Percentiles rank a stretch among this genome's conserved stretches.
These are phyloP conservation scores for Riptortus pedestris DNA, from an alignment of 1,140 invertebrate genomes.

Conservation along the genomic window DNA sequence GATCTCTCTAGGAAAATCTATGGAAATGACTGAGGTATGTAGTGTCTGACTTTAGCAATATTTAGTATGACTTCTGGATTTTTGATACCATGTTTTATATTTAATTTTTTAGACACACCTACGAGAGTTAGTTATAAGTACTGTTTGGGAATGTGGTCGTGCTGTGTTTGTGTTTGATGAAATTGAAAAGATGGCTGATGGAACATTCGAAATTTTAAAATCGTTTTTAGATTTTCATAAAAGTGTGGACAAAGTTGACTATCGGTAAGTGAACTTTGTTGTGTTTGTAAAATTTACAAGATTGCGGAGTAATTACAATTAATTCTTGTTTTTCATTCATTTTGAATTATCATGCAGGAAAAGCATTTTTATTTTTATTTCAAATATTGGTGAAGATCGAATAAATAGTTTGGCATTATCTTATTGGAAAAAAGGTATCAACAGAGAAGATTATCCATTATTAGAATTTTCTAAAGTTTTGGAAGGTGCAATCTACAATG, in stretches of 20 bases:
- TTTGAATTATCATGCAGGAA: slow-evolving; percentile 38
- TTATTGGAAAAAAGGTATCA: background rate
- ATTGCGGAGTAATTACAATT: too few species aligned
- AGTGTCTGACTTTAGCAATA: slow-evolving; percentile 44
- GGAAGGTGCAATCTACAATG: too few species aligned
- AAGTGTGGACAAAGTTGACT: slow-evolving; percentile 48
- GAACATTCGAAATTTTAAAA: slow-evolving; percentile 71
- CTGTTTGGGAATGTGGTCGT: slow-evolving; percentile 46
- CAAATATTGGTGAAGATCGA: slow-evolving; percentile 7
- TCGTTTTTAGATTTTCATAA: slow-evolving; percentile 81
- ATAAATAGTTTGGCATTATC: background rate
- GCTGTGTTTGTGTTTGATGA: slow-evolving; percentile 95
- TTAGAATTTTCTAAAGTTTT: too few species aligned
- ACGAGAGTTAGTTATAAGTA: background rate
- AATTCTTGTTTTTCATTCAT: background rate
- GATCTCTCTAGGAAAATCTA: slow-evolving; percentile 64
- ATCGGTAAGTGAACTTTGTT: slow-evolving; percentile 36
- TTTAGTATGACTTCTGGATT: slow-evolving; percentile 42
- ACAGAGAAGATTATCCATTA: slow-evolving; percentile 44
- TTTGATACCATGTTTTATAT: too few species aligned
- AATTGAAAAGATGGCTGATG: slow-evolving; percentile 82
- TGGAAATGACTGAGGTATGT: slow-evolving; percentile 60
- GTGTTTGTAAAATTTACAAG: too few species aligned
- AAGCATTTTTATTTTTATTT: slow-evolving; percentile 59
- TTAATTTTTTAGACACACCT: background rate